These are phyloP conservation scores for Lasaia peninsularis DNA, from an alignment of 1,140 invertebrate species.

Conservation along the genomic window DNA sequence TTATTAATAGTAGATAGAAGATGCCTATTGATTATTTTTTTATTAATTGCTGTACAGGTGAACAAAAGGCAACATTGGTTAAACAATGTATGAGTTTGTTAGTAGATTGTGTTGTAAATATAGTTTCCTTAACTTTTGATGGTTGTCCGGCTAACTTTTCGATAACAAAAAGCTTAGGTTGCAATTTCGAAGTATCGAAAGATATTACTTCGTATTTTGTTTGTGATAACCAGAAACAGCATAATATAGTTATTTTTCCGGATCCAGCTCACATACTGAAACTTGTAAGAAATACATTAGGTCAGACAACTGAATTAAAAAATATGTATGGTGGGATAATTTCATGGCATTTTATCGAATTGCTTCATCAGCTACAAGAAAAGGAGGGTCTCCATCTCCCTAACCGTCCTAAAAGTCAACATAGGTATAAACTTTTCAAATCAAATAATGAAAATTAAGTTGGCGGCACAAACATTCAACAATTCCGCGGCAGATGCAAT, in stretches of 20 bases:
- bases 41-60: constrained; percentile 15
- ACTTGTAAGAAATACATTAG: not conserved
- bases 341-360: constrained; percentile 34
- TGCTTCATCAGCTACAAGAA: constrained; percentile 35
- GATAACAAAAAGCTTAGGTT: not conserved
- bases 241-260: not conserved
- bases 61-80: constrained; percentile 8
- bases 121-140: not conserved
- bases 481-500: not conserved
- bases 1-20: constrained; percentile 45
- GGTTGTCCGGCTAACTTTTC: not conserved
- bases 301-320: constrained; percentile 17
- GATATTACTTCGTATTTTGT: not conserved
- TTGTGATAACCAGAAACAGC: not conserved
- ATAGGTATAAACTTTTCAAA: constrained; percentile 40
- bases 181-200: not conserved
- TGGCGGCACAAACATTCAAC: constrained; percentile 40
- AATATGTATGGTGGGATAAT: constrained; percentile 32
- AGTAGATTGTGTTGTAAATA: not conserved
- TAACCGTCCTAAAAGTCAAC: constrained; percentile 38
- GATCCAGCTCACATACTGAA: not conserved
- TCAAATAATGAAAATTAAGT: constrained; percentile 45
- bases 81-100: not conserved
- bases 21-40: constrained; percentile 54
- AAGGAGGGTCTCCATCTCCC: constrained; percentile 33